These are phyloP conservation scores for Seira sanloemensis DNA, from an alignment of 2,888 invertebrate species.

Conservation along the genomic window DNA sequence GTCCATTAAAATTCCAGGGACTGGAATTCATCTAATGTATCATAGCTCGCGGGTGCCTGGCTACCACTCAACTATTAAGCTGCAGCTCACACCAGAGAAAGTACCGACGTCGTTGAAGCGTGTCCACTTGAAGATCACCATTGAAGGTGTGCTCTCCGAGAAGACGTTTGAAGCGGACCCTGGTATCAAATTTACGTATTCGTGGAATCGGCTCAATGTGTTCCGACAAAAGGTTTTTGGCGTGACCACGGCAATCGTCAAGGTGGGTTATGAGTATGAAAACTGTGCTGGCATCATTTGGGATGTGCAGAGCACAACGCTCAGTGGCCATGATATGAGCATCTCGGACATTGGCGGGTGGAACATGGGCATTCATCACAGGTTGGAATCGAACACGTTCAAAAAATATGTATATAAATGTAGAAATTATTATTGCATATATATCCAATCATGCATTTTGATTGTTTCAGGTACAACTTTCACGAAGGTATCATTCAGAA, in stretches of 20 bases:
- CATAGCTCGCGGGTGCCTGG: conserved; percentile 96
- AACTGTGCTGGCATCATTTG: conserved; percentile 92
- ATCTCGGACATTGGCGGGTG: conserved; percentile 95
- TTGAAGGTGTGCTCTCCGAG: conserved; percentile 94
- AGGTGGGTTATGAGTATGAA: conserved; percentile 94
- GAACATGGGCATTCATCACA: conserved; percentile 98
- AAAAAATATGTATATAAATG: no score
- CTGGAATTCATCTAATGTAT: conserved; percentile 96
- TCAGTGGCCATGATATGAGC: conserved; percentile 97
- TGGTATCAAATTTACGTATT: conserved; percentile 94
- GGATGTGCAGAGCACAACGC: conserved; percentile 94
- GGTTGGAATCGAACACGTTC: no score
- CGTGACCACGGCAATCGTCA: conserved; percentile 89
- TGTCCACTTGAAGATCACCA: conserved; percentile 93
- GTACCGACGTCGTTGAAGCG: conserved; percentile 88
- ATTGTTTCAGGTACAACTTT: conserved; percentile 98
- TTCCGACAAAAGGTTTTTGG: conserved; percentile 97
- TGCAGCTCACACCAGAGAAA: conserved; percentile 90
- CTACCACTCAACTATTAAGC: conserved; percentile 92
- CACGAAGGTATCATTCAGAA: conserved; percentile 98
- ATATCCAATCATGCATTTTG: no score
- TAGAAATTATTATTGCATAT: no score
- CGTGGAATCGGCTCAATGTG: conserved; percentile 96
- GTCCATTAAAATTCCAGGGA: conserved; percentile 94
- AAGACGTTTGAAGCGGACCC: conserved; percentile 97